A percentile compares a stretch with the other conserved stretches of the same genome.
Conservation (phyloP, 2,888 invertebrate genomes). For the Nemotelus nigrinus region DNA sequence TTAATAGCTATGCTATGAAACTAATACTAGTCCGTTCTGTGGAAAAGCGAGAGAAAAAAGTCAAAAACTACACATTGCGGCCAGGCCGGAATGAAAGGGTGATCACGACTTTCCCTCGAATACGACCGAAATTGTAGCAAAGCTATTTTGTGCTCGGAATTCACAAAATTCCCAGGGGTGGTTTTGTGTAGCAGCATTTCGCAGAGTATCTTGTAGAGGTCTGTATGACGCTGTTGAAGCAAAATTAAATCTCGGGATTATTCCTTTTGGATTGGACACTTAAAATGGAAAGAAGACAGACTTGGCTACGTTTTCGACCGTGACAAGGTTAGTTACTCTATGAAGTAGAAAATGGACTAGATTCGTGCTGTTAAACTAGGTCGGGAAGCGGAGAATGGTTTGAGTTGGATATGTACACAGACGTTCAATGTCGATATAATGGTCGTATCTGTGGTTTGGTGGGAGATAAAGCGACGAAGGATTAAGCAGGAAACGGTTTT, state of each 20-base stretch:
- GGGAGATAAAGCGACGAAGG: too few relatives aligned
- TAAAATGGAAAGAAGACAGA: constrained; percentile 10
- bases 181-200: neutral
- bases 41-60: neutral
- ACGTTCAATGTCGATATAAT: too few relatives aligned
- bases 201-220: neutral
- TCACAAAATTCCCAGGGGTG: constrained; percentile 8
- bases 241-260: constrained; percentile 33
- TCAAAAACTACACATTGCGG: too few relatives aligned
- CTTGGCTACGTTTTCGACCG: constrained; percentile 17
- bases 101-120: neutral
- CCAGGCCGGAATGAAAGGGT: too few relatives aligned
- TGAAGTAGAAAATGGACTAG: constrained; percentile 21
- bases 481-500: neutral
- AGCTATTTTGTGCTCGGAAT: constrained; percentile 17
- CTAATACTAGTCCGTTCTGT: neutral
- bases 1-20: constrained; percentile 10
- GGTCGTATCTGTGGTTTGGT: too few relatives aligned
- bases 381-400: neutral
- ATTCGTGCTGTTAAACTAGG: constrained; percentile 15
- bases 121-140: constrained; percentile 2
- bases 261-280: constrained; percentile 16
- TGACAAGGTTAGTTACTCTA: neutral
- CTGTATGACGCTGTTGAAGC: neutral
- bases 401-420: neutral